Base-by-base conservation (phyloP, 2,113 vertebrate species). In the Rissa tridactyla region DNA sequence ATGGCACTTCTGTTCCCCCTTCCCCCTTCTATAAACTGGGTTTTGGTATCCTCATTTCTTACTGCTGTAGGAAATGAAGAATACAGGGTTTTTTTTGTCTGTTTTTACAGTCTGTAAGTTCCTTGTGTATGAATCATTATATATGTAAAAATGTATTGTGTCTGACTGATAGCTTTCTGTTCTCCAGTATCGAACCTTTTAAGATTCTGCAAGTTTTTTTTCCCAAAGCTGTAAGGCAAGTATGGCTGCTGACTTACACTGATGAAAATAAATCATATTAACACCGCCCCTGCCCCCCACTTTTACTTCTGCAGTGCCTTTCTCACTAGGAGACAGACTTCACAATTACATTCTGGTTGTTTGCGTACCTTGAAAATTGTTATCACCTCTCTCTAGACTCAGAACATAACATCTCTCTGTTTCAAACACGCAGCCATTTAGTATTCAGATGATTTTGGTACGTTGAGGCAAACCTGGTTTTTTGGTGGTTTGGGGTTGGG, bases 261-360 rank as follows among this genome's bases (percentile, higher is more conserved):
- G 71, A 58, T 90, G 70, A 68, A 79, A 92, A 47, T 2, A 71
- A 95, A 69, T 75, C n/a, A 14, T 71, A 26, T 61, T 71, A 86
- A 52, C 73, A 72, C 26, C 36, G 55, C n/a, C 23, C 27, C 42
- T 87, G 46, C 42, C 25, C 57, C 47, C 18, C 26, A 9, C 42
- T 95, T 94, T 86, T 66, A 62, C n/a, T 90, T 88, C 36, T 58
- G 4, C 64, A 86, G 76, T 77, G n/a, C 60, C 29, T 95, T 91
- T 73, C n/a, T 75, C 34, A 15, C 29, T 71, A 78, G 76, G 42
- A 81, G n/a, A 30, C 62, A 66, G 44, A 14, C 18, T 61, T 80
- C 55, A 51, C 13, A 36, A 2, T 69, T 82, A 26, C 38, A 18
- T 71, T 40, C 29, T 72, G 46, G 44, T 76, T 88, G 40, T 38